A percentile compares a stretch with the other conserved stretches of the same genome.
These are phyloP conservation scores for Cantharis lateralis DNA, from an alignment of 2,888 invertebrate species.

Conservation along the genomic window DNA sequence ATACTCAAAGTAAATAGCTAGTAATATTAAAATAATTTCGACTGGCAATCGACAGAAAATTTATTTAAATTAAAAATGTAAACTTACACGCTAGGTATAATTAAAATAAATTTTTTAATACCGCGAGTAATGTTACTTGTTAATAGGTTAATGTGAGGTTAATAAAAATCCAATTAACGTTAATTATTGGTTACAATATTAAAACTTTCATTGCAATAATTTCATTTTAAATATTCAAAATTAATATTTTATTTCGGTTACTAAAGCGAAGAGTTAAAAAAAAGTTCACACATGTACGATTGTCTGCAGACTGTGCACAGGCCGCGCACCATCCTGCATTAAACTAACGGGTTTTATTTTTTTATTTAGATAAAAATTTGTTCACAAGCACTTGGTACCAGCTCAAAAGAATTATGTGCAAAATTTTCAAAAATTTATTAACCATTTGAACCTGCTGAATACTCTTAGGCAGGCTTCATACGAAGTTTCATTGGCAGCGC, in stretches of 20 bases:
- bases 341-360: too few relatives aligned
- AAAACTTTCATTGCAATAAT: not conserved
- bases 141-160: not conserved
- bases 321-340: too few relatives aligned
- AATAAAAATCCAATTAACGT: not conserved
- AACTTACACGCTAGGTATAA: not conserved
- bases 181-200: not conserved
- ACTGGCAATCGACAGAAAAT: not conserved
- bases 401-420: too few relatives aligned
- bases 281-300: too few relatives aligned
- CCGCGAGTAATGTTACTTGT: not conserved
- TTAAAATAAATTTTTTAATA: not conserved
- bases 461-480: too few relatives aligned
- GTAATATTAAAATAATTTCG: not conserved
- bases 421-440: too few relatives aligned
- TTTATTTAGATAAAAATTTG: too few relatives aligned
- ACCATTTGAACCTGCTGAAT: too few relatives aligned
- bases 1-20: not conserved
- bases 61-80: not conserved
- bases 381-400: too few relatives aligned
- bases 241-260: not conserved
- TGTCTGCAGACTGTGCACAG: too few relatives aligned
- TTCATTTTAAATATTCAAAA: not conserved
- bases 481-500: too few relatives aligned
- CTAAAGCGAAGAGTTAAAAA: too few relatives aligned